Conservation (phyloP, 1,140 invertebrate genomes). For the Drosophila kanapiae region DNA sequence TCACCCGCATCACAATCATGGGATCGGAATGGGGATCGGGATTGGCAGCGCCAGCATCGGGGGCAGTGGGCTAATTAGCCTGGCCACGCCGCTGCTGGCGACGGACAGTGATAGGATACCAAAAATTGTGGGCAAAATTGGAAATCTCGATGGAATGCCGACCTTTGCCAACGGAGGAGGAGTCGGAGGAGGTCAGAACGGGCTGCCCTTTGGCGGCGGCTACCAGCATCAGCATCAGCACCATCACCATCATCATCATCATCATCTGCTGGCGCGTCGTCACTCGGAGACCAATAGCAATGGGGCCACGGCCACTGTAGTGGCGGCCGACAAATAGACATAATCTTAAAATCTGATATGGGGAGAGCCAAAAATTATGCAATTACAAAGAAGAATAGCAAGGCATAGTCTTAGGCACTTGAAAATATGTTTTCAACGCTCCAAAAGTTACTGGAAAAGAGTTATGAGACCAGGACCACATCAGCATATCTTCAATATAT, state of each 20-base stretch:
- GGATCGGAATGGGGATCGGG: conserved; percentile 39
- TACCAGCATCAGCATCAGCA: conserved; percentile 46
- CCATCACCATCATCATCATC: conserved; percentile 37
- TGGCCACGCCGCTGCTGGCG: conserved; percentile 32
- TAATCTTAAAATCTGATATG: conserved; percentile 34
- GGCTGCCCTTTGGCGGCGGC: conserved; percentile 40
- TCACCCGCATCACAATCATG: conserved; percentile 51
- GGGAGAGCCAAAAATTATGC: neutral
- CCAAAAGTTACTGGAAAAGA: neutral
- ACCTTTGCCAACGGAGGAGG: conserved; percentile 62
- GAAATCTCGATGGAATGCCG: conserved; percentile 75
- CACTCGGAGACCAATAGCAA: conserved; percentile 74
- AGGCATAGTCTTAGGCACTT: conserved; percentile 1
- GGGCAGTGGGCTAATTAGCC: conserved; percentile 63
- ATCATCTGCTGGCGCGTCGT: conserved; percentile 64
- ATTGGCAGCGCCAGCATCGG: conserved; percentile 74
- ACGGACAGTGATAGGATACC: conserved; percentile 85
- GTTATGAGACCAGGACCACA: conserved; percentile 17
- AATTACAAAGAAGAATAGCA: neutral
- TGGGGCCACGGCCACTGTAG: conserved; percentile 52
- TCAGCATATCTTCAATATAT: conserved; percentile 44
- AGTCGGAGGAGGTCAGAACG: conserved; percentile 42
- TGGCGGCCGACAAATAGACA: conserved; percentile 64
- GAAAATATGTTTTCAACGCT: neutral
- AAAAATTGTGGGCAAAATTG: conserved; percentile 85